Base-by-base conservation (phyloP, 1,140 invertebrate species). In the Argopecten irradians region DNA sequence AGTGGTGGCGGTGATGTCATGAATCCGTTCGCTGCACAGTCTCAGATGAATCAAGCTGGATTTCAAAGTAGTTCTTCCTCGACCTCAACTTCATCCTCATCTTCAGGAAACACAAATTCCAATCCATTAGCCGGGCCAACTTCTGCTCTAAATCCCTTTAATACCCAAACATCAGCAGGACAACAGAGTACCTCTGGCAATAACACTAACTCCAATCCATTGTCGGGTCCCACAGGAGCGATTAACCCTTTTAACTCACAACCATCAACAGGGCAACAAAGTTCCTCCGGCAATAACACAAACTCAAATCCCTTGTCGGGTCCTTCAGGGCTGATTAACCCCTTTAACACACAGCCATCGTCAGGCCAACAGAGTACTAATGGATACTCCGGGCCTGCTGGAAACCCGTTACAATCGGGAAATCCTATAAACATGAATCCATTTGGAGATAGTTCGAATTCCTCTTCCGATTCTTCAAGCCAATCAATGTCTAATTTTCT, bases 31-130 rank as follows among this genome's bases (percentile, higher is more conserved):
- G 86, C 86, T 34, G 28, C 41, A 5, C 41, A 86, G 14, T 71
- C n/a, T 71, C 86, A 86, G 55, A 86, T 86, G 86, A 86, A 86
- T 36, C n/a, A 34, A 19, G 46, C 46, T 28, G 85, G 85, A 1
- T 46, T 86, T 46, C 22, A 39, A 86, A 82, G 33, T 82, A 14
- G 33, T 28, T 86, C 39, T 11, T 86, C 84, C 39, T 32, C 43
- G 3, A 28, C 22, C 22, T 71, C 55, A 8, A 8, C n/a, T 71
- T 5, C 22, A 3, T 71, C 22, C 22, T n/a, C 22, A 11, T 71
- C 55, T 16, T 71, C 55, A 28, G 55, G 55, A 71, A 71, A 71
- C 13, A 34, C 46, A 82, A 55, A 85, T 36, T 85, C 36, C 34
- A 35, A 85, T 39, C 84, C 39, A 2, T 1, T 43, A 32, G 19